These are phyloP conservation scores for Lasiurus cinereus DNA, from an alignment of 2,113 vertebrate genomes.

Conservation along the genomic window DNA sequence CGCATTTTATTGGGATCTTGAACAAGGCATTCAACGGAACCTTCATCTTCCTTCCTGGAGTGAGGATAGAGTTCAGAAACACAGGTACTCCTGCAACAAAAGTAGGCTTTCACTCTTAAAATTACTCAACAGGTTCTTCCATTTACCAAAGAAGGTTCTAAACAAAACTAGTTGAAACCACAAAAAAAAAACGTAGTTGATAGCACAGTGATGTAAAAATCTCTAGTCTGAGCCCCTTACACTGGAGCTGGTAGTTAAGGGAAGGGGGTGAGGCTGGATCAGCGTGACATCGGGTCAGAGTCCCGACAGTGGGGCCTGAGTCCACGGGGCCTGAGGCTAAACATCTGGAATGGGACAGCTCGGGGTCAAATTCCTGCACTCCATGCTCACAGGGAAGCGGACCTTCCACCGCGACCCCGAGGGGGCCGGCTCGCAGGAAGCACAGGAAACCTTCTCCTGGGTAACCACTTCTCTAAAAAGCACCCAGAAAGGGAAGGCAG, in stretches of 20 bases:
- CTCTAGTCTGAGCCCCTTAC: neutral
- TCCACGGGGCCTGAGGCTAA: neutral
- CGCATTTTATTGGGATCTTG: neutral
- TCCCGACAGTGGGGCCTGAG: neutral
- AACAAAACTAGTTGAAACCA: neutral
- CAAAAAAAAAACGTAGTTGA: too few species aligned
- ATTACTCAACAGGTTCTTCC: neutral
- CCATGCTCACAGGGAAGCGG: neutral
- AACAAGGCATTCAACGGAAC: neutral
- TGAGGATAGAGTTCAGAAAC: too few species aligned
- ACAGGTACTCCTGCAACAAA: neutral
- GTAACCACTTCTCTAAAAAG: constrained; percentile 42
- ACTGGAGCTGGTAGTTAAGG: neutral
- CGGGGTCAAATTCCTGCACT: neutral
- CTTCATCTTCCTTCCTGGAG: neutral
- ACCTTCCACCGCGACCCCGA: accelerated
- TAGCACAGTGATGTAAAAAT: neutral
- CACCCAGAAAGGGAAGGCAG: neutral
- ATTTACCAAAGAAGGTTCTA: neutral
- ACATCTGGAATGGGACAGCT: neutral
- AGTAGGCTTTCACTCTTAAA: neutral
- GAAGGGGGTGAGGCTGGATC: neutral
- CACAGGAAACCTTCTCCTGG: constrained; percentile 27
- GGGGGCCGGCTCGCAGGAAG: neutral
- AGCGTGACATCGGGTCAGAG: neutral